Evolutionary conservation across 2,888 invertebrate species (phyloP).

Genomic region (Agonopterix heracliana): DNA sequence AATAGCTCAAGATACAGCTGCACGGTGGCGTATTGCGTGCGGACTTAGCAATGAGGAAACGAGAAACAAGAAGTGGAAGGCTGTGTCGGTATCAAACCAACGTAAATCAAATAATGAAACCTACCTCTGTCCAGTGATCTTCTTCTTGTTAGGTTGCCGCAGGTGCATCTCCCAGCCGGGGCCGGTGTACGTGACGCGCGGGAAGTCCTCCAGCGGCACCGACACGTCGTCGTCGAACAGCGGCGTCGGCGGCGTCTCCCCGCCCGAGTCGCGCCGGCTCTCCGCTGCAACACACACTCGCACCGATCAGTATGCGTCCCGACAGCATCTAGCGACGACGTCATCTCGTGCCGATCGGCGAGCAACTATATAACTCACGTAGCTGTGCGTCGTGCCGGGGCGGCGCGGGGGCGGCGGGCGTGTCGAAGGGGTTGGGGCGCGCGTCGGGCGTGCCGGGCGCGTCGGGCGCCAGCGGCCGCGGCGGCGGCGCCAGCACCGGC

Average conservation of each 20-base stretch:
- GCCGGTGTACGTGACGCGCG: slow-evolving; percentile 83
- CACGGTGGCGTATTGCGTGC: too few relatives aligned
- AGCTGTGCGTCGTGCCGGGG: slow-evolving; percentile 1
- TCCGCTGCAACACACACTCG: slow-evolving; percentile 9
- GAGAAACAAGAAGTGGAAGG: too few relatives aligned
- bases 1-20: too few relatives aligned
- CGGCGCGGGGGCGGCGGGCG: slow-evolving; percentile 53
- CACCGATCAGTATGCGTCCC: neutral
- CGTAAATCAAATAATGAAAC: neutral
- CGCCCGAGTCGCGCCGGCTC: slow-evolving; percentile 26
- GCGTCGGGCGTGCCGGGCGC: slow-evolving; percentile 81
- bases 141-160: slow-evolving; percentile 97
- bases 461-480: slow-evolving; percentile 67
- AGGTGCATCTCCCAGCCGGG: slow-evolving; percentile 98
- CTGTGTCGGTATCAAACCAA: too few relatives aligned
- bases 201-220: slow-evolving; percentile 93
- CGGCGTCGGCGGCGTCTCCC: slow-evolving; percentile 92
- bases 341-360: neutral
- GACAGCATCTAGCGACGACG: neutral
- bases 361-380: neutral
- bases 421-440: slow-evolving; percentile 87
- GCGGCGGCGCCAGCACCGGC: slow-evolving; percentile 86
- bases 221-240: slow-evolving; percentile 96
- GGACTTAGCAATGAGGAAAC: too few relatives aligned
- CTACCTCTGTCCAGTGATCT: slow-evolving; percentile 91